phyloP scores from a whole-genome alignment of 1,140 invertebrate species.

The Zaprionus nigranus region DNA sequence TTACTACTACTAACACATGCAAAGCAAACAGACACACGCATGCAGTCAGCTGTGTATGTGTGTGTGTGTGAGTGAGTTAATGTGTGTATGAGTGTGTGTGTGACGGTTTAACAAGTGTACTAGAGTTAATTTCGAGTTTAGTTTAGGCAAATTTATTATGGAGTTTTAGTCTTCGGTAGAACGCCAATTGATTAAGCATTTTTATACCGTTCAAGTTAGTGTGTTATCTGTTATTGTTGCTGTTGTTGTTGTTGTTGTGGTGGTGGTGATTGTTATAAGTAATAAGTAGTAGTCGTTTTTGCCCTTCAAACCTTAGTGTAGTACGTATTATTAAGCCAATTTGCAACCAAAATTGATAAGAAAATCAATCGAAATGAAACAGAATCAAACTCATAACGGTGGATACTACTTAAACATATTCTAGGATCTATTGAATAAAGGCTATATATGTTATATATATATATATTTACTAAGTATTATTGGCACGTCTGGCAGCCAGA shows the following conservation, averaged over 20 bases:
- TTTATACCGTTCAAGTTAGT: constrained; percentile 24
- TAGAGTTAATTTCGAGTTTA: constrained; percentile 22
- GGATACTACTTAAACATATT: constrained; percentile 19
- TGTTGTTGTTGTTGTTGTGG: neutral
- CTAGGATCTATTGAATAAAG: constrained; percentile 18
- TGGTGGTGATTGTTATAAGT: constrained; percentile 29
- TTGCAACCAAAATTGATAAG: constrained; percentile 51
- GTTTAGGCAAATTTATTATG: constrained; percentile 7
- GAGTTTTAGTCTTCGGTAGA: constrained; percentile 12
- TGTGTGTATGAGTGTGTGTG: constrained; percentile 27
- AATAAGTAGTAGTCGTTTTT: constrained; percentile 21
- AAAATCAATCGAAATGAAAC: constrained; percentile 7
- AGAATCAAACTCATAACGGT: constrained; percentile 1
- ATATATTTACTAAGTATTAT: constrained; percentile 8
- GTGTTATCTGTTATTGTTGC: constrained; percentile 27
- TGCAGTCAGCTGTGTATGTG: constrained; percentile 35
- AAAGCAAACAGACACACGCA: constrained; percentile 62
- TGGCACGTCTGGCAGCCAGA: constrained; percentile 12
- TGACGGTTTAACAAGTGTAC: constrained; percentile 8
- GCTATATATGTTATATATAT: constrained; percentile 10
- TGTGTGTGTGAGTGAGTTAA: constrained; percentile 13
- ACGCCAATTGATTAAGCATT: constrained; percentile 34
- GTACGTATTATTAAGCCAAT: constrained; percentile 56
- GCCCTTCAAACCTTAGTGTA: constrained; percentile 40
- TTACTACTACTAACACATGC: constrained; percentile 52